Base-by-base conservation (phyloP, 2,797 vertebrate genomes). In the Characodon lateralis region DNA sequence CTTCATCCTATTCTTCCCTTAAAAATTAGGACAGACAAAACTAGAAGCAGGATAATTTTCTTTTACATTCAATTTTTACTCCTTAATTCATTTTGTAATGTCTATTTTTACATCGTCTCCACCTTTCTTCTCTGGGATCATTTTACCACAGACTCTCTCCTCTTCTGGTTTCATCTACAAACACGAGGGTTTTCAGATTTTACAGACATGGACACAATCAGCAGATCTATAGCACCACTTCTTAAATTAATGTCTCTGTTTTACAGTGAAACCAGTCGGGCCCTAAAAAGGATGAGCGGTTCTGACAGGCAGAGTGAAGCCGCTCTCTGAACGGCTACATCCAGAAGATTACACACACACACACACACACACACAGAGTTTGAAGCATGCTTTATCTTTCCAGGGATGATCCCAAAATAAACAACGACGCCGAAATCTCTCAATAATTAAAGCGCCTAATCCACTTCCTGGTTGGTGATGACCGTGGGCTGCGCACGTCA, bases 371-470 rank as follows among this genome's bases (percentile, higher is more conserved):
- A 43, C 43, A 9, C 43, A 43, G 39, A 91, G 89, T 91, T 89
- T 87, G 89, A 91, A 89, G 88, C 87, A 85, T 86, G 87, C 82
- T 79, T 91, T 88, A 89, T 93, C 90, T 92, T 92, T 92, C 89
- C 85, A 92, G 90, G 93, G 90, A 93, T 93, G 89, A 93, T 90
- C 91, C 91, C 74, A 81, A 93, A 93, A 93, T 93, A 93, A 93
- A 92, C 85, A 85, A 88, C 82, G 73, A 83, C 58, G 78, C 84
- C 78, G 0, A 92, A 93, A 92, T 91, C 89, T 92, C 88, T 89
- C 89, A 91, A 92, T 92, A 93, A 92, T 92, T 92, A 89, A 92
- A 93, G 87, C 59, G 70, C 73, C 86, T 94, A 93, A 93, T 94
- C 93, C 92, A 93, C 89, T 92, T 93, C 90, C 90, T 90, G 90